A percentile compares a stretch with the other conserved stretches of the same genome.
phyloP scores from a whole-genome alignment of 2,113 vertebrate genomes.

The Channa maculata region DNA sequence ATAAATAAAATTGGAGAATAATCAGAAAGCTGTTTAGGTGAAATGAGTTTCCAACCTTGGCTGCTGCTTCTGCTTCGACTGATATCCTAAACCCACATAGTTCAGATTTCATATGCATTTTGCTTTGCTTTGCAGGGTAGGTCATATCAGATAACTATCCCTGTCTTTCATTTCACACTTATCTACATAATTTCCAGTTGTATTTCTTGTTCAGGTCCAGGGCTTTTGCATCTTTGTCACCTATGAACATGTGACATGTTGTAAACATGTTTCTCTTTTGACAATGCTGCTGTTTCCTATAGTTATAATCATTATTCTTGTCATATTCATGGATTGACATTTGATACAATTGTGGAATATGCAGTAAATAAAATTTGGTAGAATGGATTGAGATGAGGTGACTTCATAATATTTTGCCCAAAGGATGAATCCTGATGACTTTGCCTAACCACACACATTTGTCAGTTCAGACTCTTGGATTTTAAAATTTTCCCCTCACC shows the following conservation, averaged over 20 bases:
- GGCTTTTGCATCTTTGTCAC: conserved; percentile 31
- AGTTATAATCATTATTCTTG: conserved; percentile 10
- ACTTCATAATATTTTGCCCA: too few species aligned
- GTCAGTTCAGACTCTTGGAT: background rate
- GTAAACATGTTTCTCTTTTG: conserved; percentile 43
- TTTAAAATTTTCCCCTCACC: background rate
- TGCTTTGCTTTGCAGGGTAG: conserved; percentile 63
- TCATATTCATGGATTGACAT: conserved; percentile 11
- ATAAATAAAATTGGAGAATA: conserved; percentile 60
- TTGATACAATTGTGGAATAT: background rate
- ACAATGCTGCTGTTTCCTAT: conserved; percentile 16
- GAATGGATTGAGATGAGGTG: too few species aligned
- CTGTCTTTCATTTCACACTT: conserved; percentile 75
- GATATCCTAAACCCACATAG: conserved; percentile 63
- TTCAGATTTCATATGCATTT: conserved; percentile 62
- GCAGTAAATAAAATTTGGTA: background rate
- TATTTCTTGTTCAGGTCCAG: conserved; percentile 53
- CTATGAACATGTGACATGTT: conserved; percentile 44
- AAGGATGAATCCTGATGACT: background rate
- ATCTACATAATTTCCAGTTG: conserved; percentile 65
- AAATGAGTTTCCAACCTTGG: conserved; percentile 70
- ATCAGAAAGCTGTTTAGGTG: conserved; percentile 71
- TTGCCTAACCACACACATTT: background rate
- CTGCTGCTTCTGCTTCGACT: conserved; percentile 47
- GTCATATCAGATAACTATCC: conserved; percentile 73